Conservation (phyloP, 2,113 vertebrate species). For the Ptychochromis oligacanthus region DNA sequence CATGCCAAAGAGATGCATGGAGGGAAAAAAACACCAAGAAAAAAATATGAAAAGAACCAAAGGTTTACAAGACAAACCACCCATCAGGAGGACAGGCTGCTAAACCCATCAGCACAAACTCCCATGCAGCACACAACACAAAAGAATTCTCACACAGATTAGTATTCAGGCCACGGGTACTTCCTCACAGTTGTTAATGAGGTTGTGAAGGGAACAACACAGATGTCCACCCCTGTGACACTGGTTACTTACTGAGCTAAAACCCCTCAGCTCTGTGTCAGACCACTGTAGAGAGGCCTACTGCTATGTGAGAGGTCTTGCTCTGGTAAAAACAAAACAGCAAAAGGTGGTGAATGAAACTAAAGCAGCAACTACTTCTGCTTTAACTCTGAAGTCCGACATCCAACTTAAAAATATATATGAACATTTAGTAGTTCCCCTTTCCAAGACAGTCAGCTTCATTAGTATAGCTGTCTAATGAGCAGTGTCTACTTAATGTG, state of each 20-base stretch:
- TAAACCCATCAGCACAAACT: slow-evolving; percentile 13
- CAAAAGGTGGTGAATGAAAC: slow-evolving; percentile 54
- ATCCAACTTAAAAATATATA: not conserved
- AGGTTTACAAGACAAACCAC: slow-evolving; percentile 6
- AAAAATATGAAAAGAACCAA: not conserved
- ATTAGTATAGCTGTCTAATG: not conserved
- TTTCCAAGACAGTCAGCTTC: not conserved
- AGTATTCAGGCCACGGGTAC: slow-evolving; percentile 48
- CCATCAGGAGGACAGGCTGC: not conserved
- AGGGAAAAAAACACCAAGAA: slow-evolving; percentile 5
- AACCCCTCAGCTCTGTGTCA: slow-evolving; percentile 69
- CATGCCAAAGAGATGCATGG: slow-evolving; percentile 29
- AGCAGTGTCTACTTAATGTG: not conserved
- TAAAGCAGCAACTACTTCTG: not conserved
- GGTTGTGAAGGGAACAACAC: slow-evolving; percentile 24
- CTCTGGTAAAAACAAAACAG: slow-evolving; percentile 76
- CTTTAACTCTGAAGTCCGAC: not conserved
- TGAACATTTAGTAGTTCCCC: not conserved
- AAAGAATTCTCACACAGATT: slow-evolving; percentile 55
- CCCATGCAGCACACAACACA: slow-evolving; percentile 43
- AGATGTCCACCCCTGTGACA: slow-evolving; percentile 38
- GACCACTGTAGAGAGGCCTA: slow-evolving; percentile 79
- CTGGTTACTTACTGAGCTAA: slow-evolving; percentile 79
- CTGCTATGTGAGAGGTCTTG: slow-evolving; percentile 70
- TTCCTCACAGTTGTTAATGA: slow-evolving; percentile 49